A percentile compares a stretch with the other conserved stretches of the same genome.
Evolutionary conservation across 2,888 invertebrate genomes (phyloP).

Genomic region (Geotrupes spiniger): DNA sequence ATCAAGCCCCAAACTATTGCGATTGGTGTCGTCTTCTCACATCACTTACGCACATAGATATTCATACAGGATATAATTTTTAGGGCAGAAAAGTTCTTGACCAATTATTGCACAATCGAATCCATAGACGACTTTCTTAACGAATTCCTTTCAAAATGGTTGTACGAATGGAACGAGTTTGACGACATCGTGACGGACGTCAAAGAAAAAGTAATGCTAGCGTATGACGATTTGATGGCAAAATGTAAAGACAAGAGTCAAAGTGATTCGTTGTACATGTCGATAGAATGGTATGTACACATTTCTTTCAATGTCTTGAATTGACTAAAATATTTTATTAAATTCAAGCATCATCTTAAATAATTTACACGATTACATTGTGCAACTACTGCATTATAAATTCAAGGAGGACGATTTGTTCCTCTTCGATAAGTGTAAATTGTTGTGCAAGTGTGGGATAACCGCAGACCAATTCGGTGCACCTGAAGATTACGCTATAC

Average conservation of each 20-base stretch:
- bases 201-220: slow-evolving; percentile 12
- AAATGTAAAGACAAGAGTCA: slow-evolving; percentile 4
- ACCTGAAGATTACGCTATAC: slow-evolving; percentile 45
- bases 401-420: slow-evolving; percentile 40
- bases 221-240: slow-evolving; percentile 6
- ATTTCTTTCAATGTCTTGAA: no score
- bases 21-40: no score
- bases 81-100: slow-evolving; percentile 23
- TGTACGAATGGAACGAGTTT: slow-evolving; percentile 14
- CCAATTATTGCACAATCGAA: slow-evolving; percentile 6
- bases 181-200: slow-evolving; percentile 14
- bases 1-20: no score
- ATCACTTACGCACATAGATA: no score
- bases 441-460: slow-evolving; percentile 41
- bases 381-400: slow-evolving; percentile 39
- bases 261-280: slow-evolving; percentile 10
- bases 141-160: slow-evolving; percentile 12
- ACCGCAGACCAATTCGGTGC: slow-evolving; percentile 49
- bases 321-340: not conserved
- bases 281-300: slow-evolving; percentile 14
- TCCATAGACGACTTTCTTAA: slow-evolving; percentile 10
- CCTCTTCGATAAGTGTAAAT: slow-evolving; percentile 43
- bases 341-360: slow-evolving; percentile 29
- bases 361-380: slow-evolving; percentile 43
- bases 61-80: no score